Conservation (phyloP, 2,888 invertebrate genomes). For the Cylloceria caligata region DNA sequence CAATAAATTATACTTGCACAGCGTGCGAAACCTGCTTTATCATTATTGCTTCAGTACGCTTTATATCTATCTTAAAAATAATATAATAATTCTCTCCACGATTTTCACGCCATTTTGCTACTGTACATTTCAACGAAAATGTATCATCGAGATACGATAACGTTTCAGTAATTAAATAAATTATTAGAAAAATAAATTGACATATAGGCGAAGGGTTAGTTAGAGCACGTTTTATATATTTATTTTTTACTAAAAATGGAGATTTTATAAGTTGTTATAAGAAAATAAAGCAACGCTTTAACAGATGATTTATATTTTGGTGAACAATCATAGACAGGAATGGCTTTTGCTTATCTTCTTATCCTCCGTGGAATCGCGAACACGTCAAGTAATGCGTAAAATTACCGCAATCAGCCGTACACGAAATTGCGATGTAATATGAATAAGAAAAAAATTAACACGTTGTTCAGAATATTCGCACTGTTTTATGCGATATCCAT, state of each 20-base stretch:
- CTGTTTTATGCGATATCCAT: background rate
- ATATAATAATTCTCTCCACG: background rate
- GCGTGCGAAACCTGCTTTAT: background rate
- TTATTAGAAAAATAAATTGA: too few relatives aligned
- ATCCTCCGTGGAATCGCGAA: too few relatives aligned
- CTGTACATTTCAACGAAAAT: background rate
- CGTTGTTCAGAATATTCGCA: background rate
- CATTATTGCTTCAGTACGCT: slow-evolving; percentile 9
- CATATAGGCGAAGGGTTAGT: too few relatives aligned
- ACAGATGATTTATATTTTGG: too few relatives aligned
- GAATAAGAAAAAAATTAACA: background rate
- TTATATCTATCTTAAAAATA: background rate
- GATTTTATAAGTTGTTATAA: too few relatives aligned
- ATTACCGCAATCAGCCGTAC: background rate
- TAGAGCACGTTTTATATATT: too few relatives aligned
- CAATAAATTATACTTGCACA: slow-evolving; percentile 16
- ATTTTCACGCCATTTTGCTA: background rate
- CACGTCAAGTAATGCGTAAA: background rate
- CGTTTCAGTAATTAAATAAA: too few relatives aligned
- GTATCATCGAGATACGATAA: background rate
- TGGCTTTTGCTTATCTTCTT: too few relatives aligned
- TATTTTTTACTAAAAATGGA: too few relatives aligned
- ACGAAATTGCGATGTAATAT: slow-evolving; percentile 3
- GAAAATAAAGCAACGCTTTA: too few relatives aligned
- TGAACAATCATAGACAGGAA: too few relatives aligned